These are phyloP conservation scores for Cantharis rustica DNA, from an alignment of 2,888 invertebrate genomes.

Conservation along the genomic window DNA sequence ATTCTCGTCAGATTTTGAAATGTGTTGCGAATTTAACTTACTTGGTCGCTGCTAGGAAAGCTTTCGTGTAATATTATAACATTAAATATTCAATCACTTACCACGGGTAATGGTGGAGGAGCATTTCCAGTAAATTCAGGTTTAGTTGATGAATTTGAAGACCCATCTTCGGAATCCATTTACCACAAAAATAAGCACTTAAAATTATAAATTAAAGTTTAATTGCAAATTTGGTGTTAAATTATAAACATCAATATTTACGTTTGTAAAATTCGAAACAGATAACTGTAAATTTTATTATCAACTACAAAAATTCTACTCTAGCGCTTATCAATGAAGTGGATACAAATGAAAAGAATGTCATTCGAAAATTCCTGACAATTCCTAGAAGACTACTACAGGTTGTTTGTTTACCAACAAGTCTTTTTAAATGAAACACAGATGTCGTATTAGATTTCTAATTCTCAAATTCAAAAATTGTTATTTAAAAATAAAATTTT, in stretches of 20 bases:
- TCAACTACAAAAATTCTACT: neutral
- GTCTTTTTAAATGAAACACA: neutral
- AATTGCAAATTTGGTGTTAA: neutral
- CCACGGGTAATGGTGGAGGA: constrained; percentile 48
- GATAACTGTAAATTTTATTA: neutral
- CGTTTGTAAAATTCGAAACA: neutral
- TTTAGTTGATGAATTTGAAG: constrained; percentile 37
- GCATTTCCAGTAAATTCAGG: constrained; percentile 47
- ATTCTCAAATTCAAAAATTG: neutral
- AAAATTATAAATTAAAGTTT: neutral
- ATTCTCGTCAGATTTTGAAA: constrained; percentile 21
- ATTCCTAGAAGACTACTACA: neutral
- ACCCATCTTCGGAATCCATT: constrained; percentile 25
- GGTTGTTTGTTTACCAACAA: neutral
- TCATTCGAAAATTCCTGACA: neutral
- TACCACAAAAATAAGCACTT: neutral
- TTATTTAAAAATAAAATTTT: too few relatives aligned
- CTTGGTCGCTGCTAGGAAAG: constrained; percentile 36
- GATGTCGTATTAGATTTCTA: neutral
- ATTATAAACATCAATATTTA: neutral
- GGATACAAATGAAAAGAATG: neutral
- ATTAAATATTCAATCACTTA: constrained; percentile 29
- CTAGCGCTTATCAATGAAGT: neutral
- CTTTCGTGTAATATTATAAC: neutral
- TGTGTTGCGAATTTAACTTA: constrained; percentile 33